Evolutionary conservation across 1,140 invertebrate genomes (phyloP).

Genomic region (Hyposmocoma kahamanoa): DNA sequence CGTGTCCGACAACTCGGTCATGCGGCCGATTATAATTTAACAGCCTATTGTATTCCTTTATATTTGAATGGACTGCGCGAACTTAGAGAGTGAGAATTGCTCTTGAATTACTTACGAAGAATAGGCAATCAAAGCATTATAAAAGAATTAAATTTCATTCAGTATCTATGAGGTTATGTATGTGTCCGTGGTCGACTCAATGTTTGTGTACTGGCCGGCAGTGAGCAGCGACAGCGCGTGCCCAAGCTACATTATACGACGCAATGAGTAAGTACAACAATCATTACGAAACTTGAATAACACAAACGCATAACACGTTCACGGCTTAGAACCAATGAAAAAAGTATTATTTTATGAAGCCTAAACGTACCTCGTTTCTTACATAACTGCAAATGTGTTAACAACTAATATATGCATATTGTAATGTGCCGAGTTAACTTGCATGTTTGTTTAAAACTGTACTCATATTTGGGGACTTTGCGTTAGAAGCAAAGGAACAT

Average conservation of each 20-base stretch:
- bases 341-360: constrained; percentile 20
- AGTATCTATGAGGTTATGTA: no score
- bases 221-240: not conserved
- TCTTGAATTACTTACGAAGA: not conserved
- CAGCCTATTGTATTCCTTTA: constrained; percentile 31
- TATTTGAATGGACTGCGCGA: constrained; percentile 10
- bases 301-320: constrained; percentile 26
- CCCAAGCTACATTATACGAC: not conserved
- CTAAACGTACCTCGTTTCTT: constrained; percentile 1
- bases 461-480: no score
- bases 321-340: constrained; percentile 19
- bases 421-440: no score
- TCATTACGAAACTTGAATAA: constrained; percentile 30
- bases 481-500: no score
- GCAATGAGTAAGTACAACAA: constrained; percentile 15
- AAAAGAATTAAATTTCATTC: no score
- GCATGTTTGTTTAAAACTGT: no score
- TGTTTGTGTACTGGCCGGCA: not conserved
- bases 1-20: constrained; percentile 26
- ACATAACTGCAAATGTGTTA: not conserved
- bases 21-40: constrained; percentile 28
- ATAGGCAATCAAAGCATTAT: not conserved
- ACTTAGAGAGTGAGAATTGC: not conserved
- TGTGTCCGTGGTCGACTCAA: no score
- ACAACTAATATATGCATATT: not conserved